phyloP scores from a whole-genome alignment of 2,113 vertebrate genomes.

The Puma concolor region DNA sequence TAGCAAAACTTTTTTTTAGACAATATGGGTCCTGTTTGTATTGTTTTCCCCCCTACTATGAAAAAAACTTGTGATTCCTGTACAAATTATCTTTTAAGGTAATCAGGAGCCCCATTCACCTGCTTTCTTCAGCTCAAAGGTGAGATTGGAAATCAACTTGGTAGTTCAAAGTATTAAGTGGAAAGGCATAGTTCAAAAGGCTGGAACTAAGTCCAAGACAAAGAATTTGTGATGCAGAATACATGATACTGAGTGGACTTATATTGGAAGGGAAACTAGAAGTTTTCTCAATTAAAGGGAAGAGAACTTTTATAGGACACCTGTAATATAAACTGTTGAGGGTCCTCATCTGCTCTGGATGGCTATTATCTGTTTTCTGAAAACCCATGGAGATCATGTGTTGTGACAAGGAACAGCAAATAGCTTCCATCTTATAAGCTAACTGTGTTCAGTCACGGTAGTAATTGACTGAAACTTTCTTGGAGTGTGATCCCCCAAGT shows the following conservation, averaged over 20 bases:
- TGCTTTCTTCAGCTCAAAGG: conserved; percentile 38
- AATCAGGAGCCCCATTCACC: neutral
- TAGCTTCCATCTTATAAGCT: neutral
- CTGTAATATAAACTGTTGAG: neutral
- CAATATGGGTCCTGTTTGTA: neutral
- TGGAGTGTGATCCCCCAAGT: neutral
- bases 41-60: neutral
- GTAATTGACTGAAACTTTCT: neutral
- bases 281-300: neutral
- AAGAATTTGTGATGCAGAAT: neutral
- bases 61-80: neutral
- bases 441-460: neutral
- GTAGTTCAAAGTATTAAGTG: neutral
- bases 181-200: neutral
- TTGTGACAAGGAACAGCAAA: neutral
- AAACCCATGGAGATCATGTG: neutral
- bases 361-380: neutral
- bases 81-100: neutral
- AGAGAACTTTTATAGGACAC: neutral
- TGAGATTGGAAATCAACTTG: neutral
- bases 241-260: neutral
- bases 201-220: neutral
- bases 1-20: conserved; percentile 29
- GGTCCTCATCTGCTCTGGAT: neutral
- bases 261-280: conserved; percentile 25